Conservation (phyloP, 2,888 invertebrate species). For the Pollenia griseotomentosa region DNA sequence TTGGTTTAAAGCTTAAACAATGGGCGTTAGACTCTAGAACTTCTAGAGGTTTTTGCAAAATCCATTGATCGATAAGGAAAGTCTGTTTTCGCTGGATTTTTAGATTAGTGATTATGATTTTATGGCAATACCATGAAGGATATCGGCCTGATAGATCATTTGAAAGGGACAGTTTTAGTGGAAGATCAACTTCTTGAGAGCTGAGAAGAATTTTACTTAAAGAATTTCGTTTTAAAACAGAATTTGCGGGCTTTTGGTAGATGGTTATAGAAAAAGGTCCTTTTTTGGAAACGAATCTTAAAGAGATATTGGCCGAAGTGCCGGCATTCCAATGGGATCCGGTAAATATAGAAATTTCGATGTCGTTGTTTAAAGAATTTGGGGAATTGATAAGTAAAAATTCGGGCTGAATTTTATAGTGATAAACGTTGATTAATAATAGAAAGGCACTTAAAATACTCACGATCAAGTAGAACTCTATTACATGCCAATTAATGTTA, state of each 20-base stretch:
- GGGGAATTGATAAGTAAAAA: conserved; percentile 35
- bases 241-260: conserved; percentile 61
- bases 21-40: neutral
- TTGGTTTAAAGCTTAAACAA: neutral
- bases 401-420: neutral
- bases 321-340: conserved; percentile 75
- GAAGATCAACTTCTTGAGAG: conserved; percentile 33
- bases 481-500: conserved; percentile 66
- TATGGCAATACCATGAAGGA: conserved; percentile 77
- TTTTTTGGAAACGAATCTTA: conserved; percentile 69
- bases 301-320: conserved; percentile 75
- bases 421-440: conserved; percentile 35
- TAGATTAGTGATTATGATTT: conserved; percentile 74
- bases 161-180: conserved; percentile 60
- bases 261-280: conserved; percentile 60
- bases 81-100: conserved; percentile 53
- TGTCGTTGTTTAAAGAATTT: neutral
- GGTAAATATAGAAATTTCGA: conserved; percentile 73
- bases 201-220: conserved; percentile 36
- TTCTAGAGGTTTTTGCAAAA: conserved; percentile 39
- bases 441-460: conserved; percentile 2
- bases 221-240: conserved; percentile 64
- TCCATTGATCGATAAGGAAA: conserved; percentile 75
- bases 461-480: conserved; percentile 53
- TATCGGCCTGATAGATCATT: conserved; percentile 77